Conservation (phyloP, 2,113 vertebrate species). For the Halcyon senegalensis region DNA sequence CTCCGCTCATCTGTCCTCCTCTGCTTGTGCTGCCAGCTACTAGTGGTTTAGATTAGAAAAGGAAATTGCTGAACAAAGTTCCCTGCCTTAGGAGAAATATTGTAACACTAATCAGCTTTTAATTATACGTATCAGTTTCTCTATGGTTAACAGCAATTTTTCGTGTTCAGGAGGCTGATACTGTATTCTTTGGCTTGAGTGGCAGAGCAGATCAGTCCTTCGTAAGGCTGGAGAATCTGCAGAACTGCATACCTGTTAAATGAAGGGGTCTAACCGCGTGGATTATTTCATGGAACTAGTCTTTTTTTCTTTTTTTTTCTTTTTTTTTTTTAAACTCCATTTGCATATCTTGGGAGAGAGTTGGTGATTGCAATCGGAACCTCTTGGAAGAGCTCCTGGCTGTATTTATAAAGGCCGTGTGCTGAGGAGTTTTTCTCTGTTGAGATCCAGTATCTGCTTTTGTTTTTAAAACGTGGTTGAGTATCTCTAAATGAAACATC, state of each 20-base stretch:
- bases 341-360: neutral
- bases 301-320: neutral
- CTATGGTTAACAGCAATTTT: neutral
- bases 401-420: neutral
- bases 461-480: neutral
- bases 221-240: accelerated
- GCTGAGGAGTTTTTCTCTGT: neutral
- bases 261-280: neutral
- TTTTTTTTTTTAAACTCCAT: neutral
- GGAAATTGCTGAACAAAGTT: neutral
- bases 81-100: constrained; percentile 6
- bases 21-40: neutral
- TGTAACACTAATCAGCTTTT: constrained; percentile 29
- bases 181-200: neutral
- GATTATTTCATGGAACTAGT: neutral
- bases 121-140: constrained; percentile 24
- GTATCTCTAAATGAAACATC: neutral
- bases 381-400: neutral
- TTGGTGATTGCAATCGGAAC: neutral
- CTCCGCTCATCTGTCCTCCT: neutral
- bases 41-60: neutral
- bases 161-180: neutral
- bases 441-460: neutral
- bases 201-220: neutral
- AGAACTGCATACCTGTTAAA: neutral